These are phyloP conservation scores for Pteropus rufus DNA, from an alignment of 2,797 vertebrate genomes.

Conservation along the genomic window DNA sequence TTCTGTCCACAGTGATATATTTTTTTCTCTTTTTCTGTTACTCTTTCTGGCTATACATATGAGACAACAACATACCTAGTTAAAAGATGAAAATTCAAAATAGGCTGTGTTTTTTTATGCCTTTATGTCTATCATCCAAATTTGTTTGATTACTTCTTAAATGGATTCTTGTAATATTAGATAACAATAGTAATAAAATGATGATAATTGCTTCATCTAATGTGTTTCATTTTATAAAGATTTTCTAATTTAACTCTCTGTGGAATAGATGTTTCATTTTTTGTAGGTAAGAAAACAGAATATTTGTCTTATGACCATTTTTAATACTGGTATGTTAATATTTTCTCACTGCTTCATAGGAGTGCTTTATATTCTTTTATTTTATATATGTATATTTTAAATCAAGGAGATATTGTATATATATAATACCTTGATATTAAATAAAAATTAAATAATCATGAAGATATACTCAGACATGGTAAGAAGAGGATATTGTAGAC, in stretches of 20 bases:
- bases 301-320: neutral
- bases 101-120: neutral
- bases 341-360: neutral
- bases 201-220: neutral
- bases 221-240: neutral
- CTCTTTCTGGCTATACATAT: neutral
- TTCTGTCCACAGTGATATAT: neutral
- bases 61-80: neutral
- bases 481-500: neutral
- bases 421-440: neutral
- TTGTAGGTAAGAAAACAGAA: neutral
- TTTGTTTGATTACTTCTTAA: neutral
- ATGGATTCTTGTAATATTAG: neutral
- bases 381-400: neutral
- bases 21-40: neutral
- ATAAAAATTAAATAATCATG: neutral
- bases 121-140: neutral
- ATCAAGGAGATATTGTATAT: neutral
- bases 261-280: neutral
- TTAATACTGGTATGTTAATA: neutral
- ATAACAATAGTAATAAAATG: neutral
- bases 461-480: neutral
- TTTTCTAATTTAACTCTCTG: neutral
- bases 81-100: neutral
- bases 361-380: neutral